A percentile compares a stretch with the other conserved stretches of the same genome.
Evolutionary conservation across 2,888 invertebrate species (phyloP).

Genomic region (Rhagophthalmus giganteus): DNA sequence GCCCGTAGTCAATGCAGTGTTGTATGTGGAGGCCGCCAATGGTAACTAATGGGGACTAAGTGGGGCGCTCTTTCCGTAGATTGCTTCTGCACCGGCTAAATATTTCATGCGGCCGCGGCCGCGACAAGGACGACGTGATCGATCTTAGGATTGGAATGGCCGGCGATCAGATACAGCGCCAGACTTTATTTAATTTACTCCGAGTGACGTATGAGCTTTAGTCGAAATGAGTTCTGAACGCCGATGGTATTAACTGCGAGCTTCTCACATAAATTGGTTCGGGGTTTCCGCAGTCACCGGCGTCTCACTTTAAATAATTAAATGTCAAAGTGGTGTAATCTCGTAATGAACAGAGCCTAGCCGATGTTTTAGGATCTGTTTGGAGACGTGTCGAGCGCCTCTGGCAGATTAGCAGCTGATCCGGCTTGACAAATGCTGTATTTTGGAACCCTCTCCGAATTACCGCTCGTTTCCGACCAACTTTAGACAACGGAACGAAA

Average conservation of each 20-base stretch:
- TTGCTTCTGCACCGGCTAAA: slow-evolving; percentile 52
- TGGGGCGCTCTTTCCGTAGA: slow-evolving; percentile 52
- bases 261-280: slow-evolving; percentile 52
- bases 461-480: slow-evolving; percentile 18
- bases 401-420: slow-evolving; percentile 45
- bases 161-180: slow-evolving; percentile 49
- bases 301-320: slow-evolving; percentile 54
- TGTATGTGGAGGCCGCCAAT: slow-evolving; percentile 39
- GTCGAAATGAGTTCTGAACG: slow-evolving; percentile 49
- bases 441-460: slow-evolving; percentile 29
- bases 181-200: slow-evolving; percentile 54
- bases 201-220: slow-evolving; percentile 52
- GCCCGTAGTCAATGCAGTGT: slow-evolving; percentile 45
- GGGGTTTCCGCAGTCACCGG: slow-evolving; percentile 47
- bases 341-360: slow-evolving; percentile 49
- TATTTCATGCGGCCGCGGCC: slow-evolving; percentile 50
- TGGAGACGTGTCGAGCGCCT: slow-evolving; percentile 43
- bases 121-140: slow-evolving; percentile 46
- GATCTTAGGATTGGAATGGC: slow-evolving; percentile 51
- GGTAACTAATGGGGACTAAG: slow-evolving; percentile 53
- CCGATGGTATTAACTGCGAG: slow-evolving; percentile 42
- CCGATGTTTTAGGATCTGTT: slow-evolving; percentile 48
- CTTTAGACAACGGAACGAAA: slow-evolving; percentile 5
- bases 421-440: slow-evolving; percentile 47
- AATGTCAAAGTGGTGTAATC: slow-evolving; percentile 53